phyloP scores from a whole-genome alignment of 2,888 invertebrate genomes.

The Aradus depressus region DNA sequence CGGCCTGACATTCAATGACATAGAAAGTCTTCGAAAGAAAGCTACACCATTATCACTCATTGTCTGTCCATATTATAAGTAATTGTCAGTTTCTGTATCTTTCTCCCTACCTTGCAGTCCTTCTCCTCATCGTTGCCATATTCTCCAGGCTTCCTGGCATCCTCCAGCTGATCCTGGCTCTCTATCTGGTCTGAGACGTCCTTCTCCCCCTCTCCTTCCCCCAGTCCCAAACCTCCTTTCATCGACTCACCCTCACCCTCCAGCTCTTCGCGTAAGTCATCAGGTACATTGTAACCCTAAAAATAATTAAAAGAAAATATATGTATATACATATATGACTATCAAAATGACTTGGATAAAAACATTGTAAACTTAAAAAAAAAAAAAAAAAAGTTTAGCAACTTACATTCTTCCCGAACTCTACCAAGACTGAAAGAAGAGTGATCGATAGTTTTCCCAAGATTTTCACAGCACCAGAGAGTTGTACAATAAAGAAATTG shows the following conservation, averaged over 20 bases:
- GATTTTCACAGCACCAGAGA: constrained; percentile 64
- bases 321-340: neutral
- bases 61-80: neutral
- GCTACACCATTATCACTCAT: neutral
- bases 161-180: constrained; percentile 86
- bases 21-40: neutral
- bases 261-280: constrained; percentile 66
- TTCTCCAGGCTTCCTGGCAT: constrained; percentile 62
- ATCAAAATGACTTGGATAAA: neutral
- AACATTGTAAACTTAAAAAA: neutral
- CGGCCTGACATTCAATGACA: neutral
- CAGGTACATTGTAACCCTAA: constrained; percentile 84
- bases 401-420: constrained; percentile 58
- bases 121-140: constrained; percentile 59
- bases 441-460: constrained; percentile 74
- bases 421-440: constrained; percentile 71
- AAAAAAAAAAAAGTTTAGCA: constrained; percentile 1
- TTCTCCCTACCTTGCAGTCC: constrained; percentile 49
- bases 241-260: constrained; percentile 50
- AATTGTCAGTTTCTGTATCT: neutral
- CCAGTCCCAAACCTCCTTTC: constrained; percentile 73
- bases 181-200: constrained; percentile 92
- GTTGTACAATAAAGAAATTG: constrained; percentile 68
- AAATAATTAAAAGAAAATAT: constrained; percentile 25
- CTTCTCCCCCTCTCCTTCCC: constrained; percentile 84